Evolutionary conservation across 2,113 vertebrate genomes (phyloP).

Genomic region (Phrynosoma platyrhinos): DNA sequence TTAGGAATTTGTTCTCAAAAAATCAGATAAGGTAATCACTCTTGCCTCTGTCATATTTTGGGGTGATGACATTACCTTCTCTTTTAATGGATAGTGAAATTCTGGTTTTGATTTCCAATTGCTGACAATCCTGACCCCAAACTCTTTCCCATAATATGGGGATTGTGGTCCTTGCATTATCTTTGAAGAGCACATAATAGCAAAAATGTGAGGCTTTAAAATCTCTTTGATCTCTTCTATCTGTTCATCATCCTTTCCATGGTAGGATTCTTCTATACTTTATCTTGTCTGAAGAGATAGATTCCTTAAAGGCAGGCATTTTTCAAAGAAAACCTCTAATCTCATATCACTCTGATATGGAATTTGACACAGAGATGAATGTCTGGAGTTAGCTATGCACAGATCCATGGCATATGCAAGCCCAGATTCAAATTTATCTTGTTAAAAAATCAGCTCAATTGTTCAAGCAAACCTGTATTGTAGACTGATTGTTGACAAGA

Average conservation of each 20-base stretch:
- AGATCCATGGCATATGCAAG: neutral
- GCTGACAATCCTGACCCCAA: neutral
- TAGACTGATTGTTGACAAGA: neutral
- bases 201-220: neutral
- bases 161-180: neutral
- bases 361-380: slow-evolving; percentile 16
- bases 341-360: slow-evolving; percentile 4
- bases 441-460: neutral
- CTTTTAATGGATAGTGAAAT: neutral
- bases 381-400: slow-evolving; percentile 2
- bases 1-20: no score
- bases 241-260: slow-evolving; percentile 7
- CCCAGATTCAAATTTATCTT: slow-evolving; percentile 18
- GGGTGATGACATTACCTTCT: neutral
- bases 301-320: slow-evolving; percentile 24
- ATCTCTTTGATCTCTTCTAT: neutral
- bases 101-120: neutral
- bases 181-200: neutral
- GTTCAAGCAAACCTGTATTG: neutral
- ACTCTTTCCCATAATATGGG: neutral
- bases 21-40: neutral
- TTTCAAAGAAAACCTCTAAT: slow-evolving; percentile 21
- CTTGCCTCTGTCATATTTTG: neutral
- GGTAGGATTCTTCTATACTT: slow-evolving; percentile 8
- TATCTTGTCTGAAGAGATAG: slow-evolving; percentile 11